phyloP scores from a whole-genome alignment of 2,888 invertebrate species.

The Cryptus armator region DNA sequence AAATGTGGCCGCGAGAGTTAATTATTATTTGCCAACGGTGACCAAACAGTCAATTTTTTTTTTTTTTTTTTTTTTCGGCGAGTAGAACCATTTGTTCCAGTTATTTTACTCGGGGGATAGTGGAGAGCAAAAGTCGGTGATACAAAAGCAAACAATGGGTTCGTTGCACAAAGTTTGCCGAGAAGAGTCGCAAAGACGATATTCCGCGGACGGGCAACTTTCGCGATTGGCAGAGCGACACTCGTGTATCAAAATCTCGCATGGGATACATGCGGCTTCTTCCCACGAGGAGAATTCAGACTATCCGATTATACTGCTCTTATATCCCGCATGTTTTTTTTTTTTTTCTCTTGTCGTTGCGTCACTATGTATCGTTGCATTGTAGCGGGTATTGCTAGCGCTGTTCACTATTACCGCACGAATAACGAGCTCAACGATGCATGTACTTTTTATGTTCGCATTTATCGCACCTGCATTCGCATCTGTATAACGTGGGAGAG shows the following conservation, averaged over 20 bases:
- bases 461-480: constrained; percentile 44
- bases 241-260: not conserved
- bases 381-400: not conserved
- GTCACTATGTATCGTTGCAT: constrained; percentile 33
- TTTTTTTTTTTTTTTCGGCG: not conserved
- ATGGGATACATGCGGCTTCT: not conserved
- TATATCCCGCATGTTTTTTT: not conserved
- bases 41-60: constrained; percentile 21
- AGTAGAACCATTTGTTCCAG: constrained; percentile 51
- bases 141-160: constrained; percentile 49
- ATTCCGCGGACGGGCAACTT: constrained; percentile 58
- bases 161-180: constrained; percentile 38
- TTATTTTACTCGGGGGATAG: constrained; percentile 40
- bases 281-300: constrained; percentile 34
- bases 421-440: constrained; percentile 61
- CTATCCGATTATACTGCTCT: constrained; percentile 26
- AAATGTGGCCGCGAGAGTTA: constrained; percentile 24
- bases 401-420: constrained; percentile 58
- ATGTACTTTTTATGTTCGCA: constrained; percentile 57
- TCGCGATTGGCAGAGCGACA: constrained; percentile 56
- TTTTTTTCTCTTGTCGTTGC: constrained; percentile 17
- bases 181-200: not conserved
- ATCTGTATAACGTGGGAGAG: constrained; percentile 65
- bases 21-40: constrained; percentile 24
- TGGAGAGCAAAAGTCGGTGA: constrained; percentile 26